These are phyloP conservation scores for Zapornia atra DNA, from an alignment of 2,113 vertebrate genomes.

Conservation along the genomic window DNA sequence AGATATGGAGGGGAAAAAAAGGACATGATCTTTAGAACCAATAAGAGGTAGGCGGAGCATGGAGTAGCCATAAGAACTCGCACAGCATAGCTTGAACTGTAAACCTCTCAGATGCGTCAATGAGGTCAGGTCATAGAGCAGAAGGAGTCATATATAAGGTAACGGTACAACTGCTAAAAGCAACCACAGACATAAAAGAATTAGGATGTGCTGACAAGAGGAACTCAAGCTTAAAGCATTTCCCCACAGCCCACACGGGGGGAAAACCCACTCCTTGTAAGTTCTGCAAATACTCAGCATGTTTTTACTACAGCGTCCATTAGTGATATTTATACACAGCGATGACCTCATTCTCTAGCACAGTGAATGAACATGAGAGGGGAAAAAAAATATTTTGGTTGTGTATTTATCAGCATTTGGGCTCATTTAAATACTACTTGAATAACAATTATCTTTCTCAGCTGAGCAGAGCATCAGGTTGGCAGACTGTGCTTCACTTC, in stretches of 20 bases:
- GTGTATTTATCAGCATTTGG: slow-evolving; percentile 28
- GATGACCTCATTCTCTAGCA: slow-evolving; percentile 44
- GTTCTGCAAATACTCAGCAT: neutral
- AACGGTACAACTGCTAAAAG: neutral
- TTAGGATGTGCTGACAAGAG: slow-evolving; percentile 20
- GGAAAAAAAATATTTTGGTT: slow-evolving; percentile 10
- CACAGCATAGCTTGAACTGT: neutral
- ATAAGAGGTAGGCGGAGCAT: accelerated
- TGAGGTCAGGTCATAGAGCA: neutral
- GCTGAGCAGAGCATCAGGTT: slow-evolving; percentile 47
- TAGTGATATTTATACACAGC: slow-evolving; percentile 12
- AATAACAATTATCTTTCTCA: slow-evolving; percentile 50
- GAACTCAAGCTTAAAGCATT: slow-evolving; percentile 12
- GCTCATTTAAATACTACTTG: slow-evolving; percentile 51
- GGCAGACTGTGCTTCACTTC: slow-evolving; percentile 46
- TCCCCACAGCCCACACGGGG: neutral
- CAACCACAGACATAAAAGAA: neutral
- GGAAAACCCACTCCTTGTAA: neutral
- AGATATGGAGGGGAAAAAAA: neutral
- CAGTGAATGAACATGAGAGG: neutral
- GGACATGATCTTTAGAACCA: neutral
- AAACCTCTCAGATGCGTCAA: neutral
- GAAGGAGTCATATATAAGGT: neutral
- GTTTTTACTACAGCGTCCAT: neutral
- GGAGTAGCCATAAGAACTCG: neutral